These are phyloP conservation scores for Plebejus melissa DNA, from an alignment of 2,888 invertebrate species.

Conservation along the genomic window DNA sequence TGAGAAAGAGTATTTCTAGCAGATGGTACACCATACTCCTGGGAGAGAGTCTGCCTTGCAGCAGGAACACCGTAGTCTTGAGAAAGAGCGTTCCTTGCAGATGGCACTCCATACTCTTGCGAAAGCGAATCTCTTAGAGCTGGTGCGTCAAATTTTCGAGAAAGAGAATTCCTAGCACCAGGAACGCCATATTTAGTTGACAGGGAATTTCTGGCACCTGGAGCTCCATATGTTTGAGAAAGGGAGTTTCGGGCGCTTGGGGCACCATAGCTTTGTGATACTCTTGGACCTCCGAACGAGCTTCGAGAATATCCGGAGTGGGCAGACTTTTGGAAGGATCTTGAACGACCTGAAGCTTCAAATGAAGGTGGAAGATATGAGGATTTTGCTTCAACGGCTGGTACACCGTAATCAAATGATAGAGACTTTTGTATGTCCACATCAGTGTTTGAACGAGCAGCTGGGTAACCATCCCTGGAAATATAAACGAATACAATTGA, in stretches of 20 bases:
- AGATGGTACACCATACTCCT: constrained; percentile 46
- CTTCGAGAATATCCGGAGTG: constrained; percentile 43
- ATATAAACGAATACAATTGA: not conserved
- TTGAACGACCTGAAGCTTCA: not conserved
- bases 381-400: constrained; percentile 33
- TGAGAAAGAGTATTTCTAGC: constrained; percentile 21
- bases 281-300: constrained; percentile 35
- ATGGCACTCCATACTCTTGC: constrained; percentile 45
- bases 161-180: constrained; percentile 42
- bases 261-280: constrained; percentile 42
- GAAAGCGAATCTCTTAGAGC: constrained; percentile 28
- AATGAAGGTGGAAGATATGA: not conserved
- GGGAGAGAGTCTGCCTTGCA: constrained; percentile 35
- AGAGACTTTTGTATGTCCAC: constrained; percentile 42
- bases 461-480: constrained; percentile 57
- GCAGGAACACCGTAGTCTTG: constrained; percentile 38
- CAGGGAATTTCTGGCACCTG: constrained; percentile 32
- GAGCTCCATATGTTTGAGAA: constrained; percentile 34
- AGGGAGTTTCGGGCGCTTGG: constrained; percentile 38
- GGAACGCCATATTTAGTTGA: constrained; percentile 43
- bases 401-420: constrained; percentile 46
- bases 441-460: constrained; percentile 43
- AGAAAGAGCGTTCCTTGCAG: constrained; percentile 32
- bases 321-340: constrained; percentile 31
- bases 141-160: constrained; percentile 40